Evolutionary conservation across 2,888 invertebrate species (phyloP), one percentile per base, ranked within the genome.

Genomic region (Amblyjoppa fuscipennis): DNA sequence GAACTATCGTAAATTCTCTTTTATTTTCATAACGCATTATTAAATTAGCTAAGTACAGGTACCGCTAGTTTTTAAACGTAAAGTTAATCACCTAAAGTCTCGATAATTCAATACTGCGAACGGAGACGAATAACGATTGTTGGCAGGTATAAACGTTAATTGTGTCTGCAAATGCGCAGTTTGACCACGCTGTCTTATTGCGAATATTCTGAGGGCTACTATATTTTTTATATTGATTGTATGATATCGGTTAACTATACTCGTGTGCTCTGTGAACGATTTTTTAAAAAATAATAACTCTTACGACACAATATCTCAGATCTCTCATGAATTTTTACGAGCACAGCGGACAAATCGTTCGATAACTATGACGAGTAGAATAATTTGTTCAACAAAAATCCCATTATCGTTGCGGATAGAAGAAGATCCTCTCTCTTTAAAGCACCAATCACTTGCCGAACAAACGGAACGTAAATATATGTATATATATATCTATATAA

Each of bases 371-470:
- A 71, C 51, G 59, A 34, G 5, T 49, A 5, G 2, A 13, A 59
- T 25, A 31, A 61, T 16, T 34, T 16, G 34, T 11, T 41, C 51
- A 80, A 70, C 4, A 31, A 77, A 69, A 79, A 69, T 61, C 31
- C 9, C n/a, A 34, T 41, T 74, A 34, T 64, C 45, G n/a, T 45
- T 34, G 34, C 51, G 51, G 16, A 70, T 41, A 66, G 51, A 70
- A 20, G 59, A 13, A 61, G 34, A 34, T 34, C 20, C 20, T 61
- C 61, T 61, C 38, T 59, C 68, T 13, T 71, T 71, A 70, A 81
- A 85, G 82, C 78, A 82, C 79, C 78, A 75, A 71, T 41, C 75
- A 56, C 59, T 74, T 20, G 45, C 49, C 51, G 76, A 75, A 61
- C 45, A 25, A 76, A 53, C 9, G 28, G 9, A 64, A 75, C 20